Conservation (phyloP, 2,113 vertebrate species). For the Ondatra zibethicus region DNA sequence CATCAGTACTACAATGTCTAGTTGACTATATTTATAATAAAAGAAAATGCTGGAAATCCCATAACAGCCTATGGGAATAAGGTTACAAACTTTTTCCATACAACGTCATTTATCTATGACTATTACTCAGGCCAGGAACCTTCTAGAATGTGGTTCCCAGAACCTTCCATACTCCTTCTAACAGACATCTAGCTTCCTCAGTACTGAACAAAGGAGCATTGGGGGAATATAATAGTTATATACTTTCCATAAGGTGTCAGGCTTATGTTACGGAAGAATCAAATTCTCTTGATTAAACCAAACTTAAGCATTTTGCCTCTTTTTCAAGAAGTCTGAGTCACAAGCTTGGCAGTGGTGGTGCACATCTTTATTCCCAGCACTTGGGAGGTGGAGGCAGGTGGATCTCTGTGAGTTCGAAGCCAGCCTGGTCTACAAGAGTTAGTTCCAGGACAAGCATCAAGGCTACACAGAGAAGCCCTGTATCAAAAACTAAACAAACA, state of each 20-base stretch:
- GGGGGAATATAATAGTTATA: not conserved
- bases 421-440: too few relatives aligned
- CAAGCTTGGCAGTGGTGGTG: too few relatives aligned
- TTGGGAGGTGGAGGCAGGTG: too few relatives aligned
- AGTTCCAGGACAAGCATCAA: too few relatives aligned
- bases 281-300: not conserved
- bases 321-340: not conserved
- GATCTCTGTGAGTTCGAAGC: too few relatives aligned
- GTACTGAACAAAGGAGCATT: not conserved
- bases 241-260: conserved; percentile 80
- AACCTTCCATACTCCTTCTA: not conserved
- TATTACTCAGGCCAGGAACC: not conserved
- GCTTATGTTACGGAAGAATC: conserved; percentile 70
- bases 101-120: not conserved
- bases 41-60: conserved; percentile 31
- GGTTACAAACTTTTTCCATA: not conserved
- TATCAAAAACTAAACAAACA: too few relatives aligned
- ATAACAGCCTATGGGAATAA: conserved; percentile 6
- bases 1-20: not conserved
- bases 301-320: not conserved
- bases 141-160: not conserved
- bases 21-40: not conserved
- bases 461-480: too few relatives aligned
- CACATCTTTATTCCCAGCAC: too few relatives aligned
- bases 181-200: not conserved